Percentiles rank a stretch among this genome's conserved stretches.
Conservation (phyloP, 1,140 invertebrate species). For the Cydia amplana region DNA sequence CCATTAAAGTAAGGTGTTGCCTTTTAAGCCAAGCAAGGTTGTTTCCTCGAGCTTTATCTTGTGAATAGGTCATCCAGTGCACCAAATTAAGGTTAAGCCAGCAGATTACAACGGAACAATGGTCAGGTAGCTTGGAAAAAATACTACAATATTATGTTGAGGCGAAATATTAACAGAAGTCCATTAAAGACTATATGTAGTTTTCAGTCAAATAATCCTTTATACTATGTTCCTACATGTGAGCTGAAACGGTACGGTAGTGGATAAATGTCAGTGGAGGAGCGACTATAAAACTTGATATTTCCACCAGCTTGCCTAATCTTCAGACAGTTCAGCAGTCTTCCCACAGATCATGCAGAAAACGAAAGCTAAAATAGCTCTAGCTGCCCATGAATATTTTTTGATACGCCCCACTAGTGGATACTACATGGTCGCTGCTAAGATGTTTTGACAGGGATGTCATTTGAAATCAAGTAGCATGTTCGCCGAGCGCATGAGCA, state of each 20-base stretch:
- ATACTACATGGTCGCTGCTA: neutral
- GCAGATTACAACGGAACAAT: neutral
- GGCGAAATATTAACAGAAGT: too few relatives aligned
- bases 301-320: too few relatives aligned
- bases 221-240: too few relatives aligned
- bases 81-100: neutral
- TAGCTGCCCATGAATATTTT: too few relatives aligned
- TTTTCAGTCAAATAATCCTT: too few relatives aligned
- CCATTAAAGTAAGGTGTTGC: conserved; percentile 4
- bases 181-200: too few relatives aligned
- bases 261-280: neutral
- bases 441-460: conserved; percentile 34
- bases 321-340: too few relatives aligned
- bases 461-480: conserved; percentile 40
- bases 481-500: conserved; percentile 46
- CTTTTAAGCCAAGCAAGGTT: conserved; percentile 21
- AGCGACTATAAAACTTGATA: neutral
- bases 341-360: too few relatives aligned
- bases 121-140: neutral
- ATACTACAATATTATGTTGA: neutral
- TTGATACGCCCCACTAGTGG: neutral
- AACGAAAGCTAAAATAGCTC: neutral
- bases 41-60: conserved; percentile 23
- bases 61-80: conserved; percentile 12
- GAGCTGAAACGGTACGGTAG: neutral